Evolutionary conservation across 2,113 vertebrate genomes (phyloP), one percentile per base, ranked within the genome.

Genomic region (Dipodomys ordii): DNA sequence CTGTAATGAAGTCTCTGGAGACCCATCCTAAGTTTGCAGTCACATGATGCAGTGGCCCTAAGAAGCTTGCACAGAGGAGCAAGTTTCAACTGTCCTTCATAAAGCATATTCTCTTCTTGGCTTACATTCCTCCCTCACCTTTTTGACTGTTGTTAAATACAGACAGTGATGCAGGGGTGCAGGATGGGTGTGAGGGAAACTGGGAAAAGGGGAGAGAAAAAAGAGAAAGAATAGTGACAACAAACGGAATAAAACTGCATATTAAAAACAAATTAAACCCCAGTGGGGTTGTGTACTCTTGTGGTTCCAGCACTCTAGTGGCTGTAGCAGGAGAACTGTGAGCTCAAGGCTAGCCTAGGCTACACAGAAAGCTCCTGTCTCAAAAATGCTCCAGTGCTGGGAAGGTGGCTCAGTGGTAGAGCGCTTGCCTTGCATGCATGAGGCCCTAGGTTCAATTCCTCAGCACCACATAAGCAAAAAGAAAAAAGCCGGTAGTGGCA

Each of bases 141-240:
- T 71, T 28, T 49, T 64, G 32, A 15, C 27, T 32, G 12, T 12
- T 23, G 20, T 49, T 19, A 90, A 46, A 72, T 2, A 32, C 25
- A 39, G 62, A 2, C 30, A 39, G 60, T 28, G 13, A 68, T 62
- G 79, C 49, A 3, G 32, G 3, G 19, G 23, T 6, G 4, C 82
- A 28, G n/a, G 8, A 16, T 22, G 28, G 16, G 13, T 1, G 4
- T 23, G 12, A 76, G 60, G 44, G 27, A 27, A 28, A 20, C 8
- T 1, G 20, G 25, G 23, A 1, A 3, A 15, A 46, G 32, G 28
- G 32, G 32, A 80, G 2, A 0, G 9, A 18, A 3, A 3, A 5
- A 16, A 18, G 46, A 20, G 7, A 13, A 9, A 65, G 10, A 25
- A 23, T 30, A 25, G 39, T 27, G 53, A 92, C 28, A 73, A 35